Evolutionary conservation across 2,888 invertebrate genomes (phyloP).

Genomic region (Sepioteuthis lessoniana): DNA sequence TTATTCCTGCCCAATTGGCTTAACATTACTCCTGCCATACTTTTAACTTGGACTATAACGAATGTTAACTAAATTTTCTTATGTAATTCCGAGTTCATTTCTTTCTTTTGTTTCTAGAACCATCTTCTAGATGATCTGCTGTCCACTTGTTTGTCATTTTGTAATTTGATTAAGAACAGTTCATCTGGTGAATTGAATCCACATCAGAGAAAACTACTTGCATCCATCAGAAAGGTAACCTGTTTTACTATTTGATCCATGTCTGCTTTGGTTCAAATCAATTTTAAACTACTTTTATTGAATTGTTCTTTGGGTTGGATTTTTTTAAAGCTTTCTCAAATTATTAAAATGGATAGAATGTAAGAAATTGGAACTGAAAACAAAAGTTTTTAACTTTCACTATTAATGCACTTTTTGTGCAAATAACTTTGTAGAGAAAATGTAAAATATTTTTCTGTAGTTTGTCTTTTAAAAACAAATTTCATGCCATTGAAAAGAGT

Average conservation of each 20-base stretch:
- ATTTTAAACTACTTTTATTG: background rate
- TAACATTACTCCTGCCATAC: too few species aligned
- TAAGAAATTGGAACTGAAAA: background rate
- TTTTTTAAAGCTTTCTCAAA: background rate
- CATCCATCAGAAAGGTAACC: constrained; percentile 16
- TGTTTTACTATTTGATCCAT: background rate
- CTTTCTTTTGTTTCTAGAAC: constrained; percentile 35
- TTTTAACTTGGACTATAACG: too few species aligned
- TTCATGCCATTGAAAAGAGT: too few species aligned
- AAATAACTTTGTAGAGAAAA: too few species aligned
- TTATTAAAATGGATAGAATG: background rate
- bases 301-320: background rate
- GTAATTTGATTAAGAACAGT: constrained; percentile 34
- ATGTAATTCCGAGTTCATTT: background rate
- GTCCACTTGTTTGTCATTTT: constrained; percentile 39
- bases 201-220: background rate
- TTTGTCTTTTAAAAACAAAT: too few species aligned
- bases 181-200: background rate
- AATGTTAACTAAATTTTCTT: too few species aligned
- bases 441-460: too few species aligned
- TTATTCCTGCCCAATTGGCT: too few species aligned
- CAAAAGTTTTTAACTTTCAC: background rate
- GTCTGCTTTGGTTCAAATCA: background rate
- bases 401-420: too few species aligned
- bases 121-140: constrained; percentile 39